These are phyloP conservation scores for Goniozus legneri DNA, from an alignment of 1,140 invertebrate species.

Conservation along the genomic window DNA sequence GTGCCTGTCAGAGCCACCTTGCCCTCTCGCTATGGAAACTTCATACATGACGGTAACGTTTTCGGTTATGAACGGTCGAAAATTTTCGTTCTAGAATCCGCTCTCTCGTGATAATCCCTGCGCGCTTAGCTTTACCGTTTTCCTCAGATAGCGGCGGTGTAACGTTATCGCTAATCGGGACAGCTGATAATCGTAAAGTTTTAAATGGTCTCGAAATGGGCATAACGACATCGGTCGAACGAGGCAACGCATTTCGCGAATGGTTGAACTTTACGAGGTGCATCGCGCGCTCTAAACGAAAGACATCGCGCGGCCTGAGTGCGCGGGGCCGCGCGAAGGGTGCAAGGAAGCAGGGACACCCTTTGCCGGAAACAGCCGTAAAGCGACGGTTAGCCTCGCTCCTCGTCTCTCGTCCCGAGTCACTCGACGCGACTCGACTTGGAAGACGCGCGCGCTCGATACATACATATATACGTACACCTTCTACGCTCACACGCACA, in stretches of 20 bases:
- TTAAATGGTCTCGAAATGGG: not conserved
- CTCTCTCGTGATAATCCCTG: too few relatives aligned
- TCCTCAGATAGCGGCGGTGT: too few relatives aligned
- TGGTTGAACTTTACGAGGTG: not conserved
- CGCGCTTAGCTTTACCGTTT: too few relatives aligned
- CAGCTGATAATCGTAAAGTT: not conserved
- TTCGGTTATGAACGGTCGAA: too few relatives aligned
- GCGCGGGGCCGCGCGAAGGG: not conserved
- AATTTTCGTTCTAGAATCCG: too few relatives aligned
- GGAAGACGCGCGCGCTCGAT: too few relatives aligned
- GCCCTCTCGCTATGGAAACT: too few relatives aligned
- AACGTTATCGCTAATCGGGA: too few relatives aligned
- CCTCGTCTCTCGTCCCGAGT: not conserved
- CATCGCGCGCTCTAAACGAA: slow-evolving; percentile 1
- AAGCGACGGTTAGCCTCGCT: not conserved
- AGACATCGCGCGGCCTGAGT: not conserved
- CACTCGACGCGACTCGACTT: not conserved
- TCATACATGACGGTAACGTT: too few relatives aligned
- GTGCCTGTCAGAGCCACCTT: too few relatives aligned
- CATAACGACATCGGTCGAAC: not conserved
- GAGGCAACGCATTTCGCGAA: not conserved
- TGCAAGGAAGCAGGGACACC: not conserved
- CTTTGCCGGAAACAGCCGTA: slow-evolving; percentile 4
- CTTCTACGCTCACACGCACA: not conserved
- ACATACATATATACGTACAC: too few relatives aligned